Conservation (phyloP, 2,797 vertebrate genomes). For the Hoplostethus atlanticus region DNA sequence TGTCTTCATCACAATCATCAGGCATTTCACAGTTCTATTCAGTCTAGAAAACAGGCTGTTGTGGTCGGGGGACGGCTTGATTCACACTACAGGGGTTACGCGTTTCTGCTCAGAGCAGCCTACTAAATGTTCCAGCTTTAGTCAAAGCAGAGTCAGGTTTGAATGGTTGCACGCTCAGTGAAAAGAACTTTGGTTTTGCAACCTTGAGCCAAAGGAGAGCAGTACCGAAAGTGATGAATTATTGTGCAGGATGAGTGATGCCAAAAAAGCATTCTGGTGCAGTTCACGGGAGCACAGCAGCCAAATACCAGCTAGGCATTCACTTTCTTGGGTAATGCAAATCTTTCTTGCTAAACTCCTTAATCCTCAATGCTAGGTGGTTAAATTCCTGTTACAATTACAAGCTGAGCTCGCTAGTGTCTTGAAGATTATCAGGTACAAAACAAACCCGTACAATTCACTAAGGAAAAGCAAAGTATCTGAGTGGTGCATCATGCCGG, state of each 20-base stretch:
- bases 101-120: slow-evolving; percentile 8
- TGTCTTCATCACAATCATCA: slow-evolving; percentile 34
- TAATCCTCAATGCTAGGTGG: background rate
- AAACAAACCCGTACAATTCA: too few relatives aligned
- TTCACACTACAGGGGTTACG: slow-evolving; percentile 16
- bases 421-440: background rate
- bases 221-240: background rate
- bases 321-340: background rate
- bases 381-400: background rate
- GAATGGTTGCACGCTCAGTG: too few relatives aligned
- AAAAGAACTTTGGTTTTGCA: background rate
- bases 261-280: background rate
- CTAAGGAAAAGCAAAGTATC: too few relatives aligned
- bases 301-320: background rate
- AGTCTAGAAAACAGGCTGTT: slow-evolving; percentile 6
- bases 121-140: slow-evolving; percentile 12
- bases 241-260: background rate
- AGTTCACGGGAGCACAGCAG: background rate
- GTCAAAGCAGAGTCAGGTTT: background rate
- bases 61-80: slow-evolving; percentile 22
- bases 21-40: slow-evolving; percentile 18
- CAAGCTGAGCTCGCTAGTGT: background rate
- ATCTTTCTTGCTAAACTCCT: background rate
- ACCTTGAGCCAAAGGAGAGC: slow-evolving; percentile 3
- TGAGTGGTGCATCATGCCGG: too few relatives aligned